Evolutionary conservation across 2,113 vertebrate species (phyloP), one percentile per base, ranked within the genome.

Genomic region (Falcunculus frontatus): DNA sequence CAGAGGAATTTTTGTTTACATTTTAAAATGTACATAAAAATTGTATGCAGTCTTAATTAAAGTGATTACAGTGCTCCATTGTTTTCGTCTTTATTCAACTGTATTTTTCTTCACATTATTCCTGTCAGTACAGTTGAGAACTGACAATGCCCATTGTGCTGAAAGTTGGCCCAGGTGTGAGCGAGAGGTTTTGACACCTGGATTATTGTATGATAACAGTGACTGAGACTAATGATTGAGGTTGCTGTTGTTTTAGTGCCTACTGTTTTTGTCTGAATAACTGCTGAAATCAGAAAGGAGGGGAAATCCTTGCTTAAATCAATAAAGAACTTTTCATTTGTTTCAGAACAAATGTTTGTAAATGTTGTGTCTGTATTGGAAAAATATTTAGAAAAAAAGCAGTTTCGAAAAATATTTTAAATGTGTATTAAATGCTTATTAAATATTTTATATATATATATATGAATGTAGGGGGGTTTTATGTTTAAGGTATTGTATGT

Each of bases 1-100:
- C 2, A 5, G 26, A 59, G 74, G 16, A 67, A 42, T 87, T 84
- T 65, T 87, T 35, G 7, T 53, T 60, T 75, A 7, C 0, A 0
- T 82, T 57, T 75, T 42, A 49, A 92, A 79, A 69, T 27, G 5
- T 26, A 14, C 0, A 0, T 82, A 37, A 47, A 69, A 79, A 62
- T 37, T 60, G 6, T 60, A 18, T n/a, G 6, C 16, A 29, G 22
- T 86, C 14, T 16, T 53, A 44, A 68, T 80, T 20, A 84, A 89
- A 80, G 19, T 7, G 42, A 11, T 30, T 49, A 26, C 5, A 72
- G 30, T 47, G 35, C 17, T 85, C 15, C 0, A 0, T n/a, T 88
- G 7, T 59, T 84, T 93, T 89, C 0, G 5, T 69, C 23, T 69
- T 52, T 65, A 21, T 89, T 92, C 4, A 49, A 0, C 0, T 64